These are phyloP conservation scores for Tamandua tetradactyla DNA, from an alignment of 2,797 vertebrate genomes.

Conservation along the genomic window DNA sequence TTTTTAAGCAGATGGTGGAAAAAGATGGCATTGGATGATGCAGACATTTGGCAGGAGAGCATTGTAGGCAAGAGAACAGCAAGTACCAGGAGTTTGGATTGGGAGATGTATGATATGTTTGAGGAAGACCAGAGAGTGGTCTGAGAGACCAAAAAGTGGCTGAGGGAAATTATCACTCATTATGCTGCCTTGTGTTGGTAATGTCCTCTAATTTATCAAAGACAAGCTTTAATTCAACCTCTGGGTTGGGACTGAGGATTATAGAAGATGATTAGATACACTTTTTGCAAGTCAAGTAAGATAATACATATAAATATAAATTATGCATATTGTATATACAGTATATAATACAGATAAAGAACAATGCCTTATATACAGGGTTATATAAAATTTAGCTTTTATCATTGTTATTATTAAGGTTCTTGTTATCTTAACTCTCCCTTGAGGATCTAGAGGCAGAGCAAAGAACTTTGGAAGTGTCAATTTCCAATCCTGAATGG, in stretches of 20 bases:
- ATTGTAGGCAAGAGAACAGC: not conserved
- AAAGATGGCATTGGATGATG: not conserved
- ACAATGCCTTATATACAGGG: not conserved
- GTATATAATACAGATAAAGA: not conserved
- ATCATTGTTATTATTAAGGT: not conserved
- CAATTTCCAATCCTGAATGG: not conserved
- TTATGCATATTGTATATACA: not conserved
- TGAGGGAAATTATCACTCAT: accelerated
- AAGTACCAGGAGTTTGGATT: not conserved
- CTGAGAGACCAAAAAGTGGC: no score
- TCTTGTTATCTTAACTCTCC: not conserved
- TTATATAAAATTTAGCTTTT: not conserved
- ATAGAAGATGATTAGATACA: not conserved
- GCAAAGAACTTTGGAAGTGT: not conserved
- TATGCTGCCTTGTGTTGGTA: not conserved
- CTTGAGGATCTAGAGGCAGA: not conserved
- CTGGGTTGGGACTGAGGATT: not conserved
- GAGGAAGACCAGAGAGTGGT: no score
- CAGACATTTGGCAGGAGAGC: no score
- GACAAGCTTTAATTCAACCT: not conserved
- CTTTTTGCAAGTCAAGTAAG: not conserved
- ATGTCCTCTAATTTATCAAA: no score
- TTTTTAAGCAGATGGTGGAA: not conserved
- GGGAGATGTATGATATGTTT: not conserved
- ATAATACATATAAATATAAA: not conserved